A percentile compares a stretch with the other conserved stretches of the same genome.
Evolutionary conservation across 2,888 invertebrate species (phyloP).

Genomic region (Volucella inflata): DNA sequence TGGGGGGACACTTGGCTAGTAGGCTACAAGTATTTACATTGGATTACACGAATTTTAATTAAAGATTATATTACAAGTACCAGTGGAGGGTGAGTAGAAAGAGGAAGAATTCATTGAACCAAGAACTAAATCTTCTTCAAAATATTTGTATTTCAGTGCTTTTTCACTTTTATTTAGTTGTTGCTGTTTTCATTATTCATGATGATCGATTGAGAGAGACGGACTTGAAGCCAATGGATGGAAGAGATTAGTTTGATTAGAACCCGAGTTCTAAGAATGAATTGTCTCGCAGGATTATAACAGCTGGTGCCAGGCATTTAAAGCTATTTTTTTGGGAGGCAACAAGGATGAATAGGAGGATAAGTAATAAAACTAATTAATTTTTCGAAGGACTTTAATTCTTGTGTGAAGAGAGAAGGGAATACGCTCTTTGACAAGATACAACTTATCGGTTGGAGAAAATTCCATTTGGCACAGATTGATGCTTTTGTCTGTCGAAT

Average conservation of each 20-base stretch:
- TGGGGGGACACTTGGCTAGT: neutral
- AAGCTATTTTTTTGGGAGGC: neutral
- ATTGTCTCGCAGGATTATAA: constrained; percentile 4
- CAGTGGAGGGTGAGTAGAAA: neutral
- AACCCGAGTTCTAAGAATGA: neutral
- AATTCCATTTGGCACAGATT: neutral
- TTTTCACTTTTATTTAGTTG: neutral
- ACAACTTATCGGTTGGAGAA: neutral
- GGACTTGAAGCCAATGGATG: too few relatives aligned
- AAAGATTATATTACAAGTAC: neutral
- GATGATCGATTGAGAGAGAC: neutral
- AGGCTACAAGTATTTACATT: neutral
- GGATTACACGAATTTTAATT: constrained; percentile 23
- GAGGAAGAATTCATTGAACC: neutral
- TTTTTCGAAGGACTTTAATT: neutral
- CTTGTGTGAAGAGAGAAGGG: too few relatives aligned
- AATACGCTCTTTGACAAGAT: too few relatives aligned
- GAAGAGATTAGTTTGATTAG: constrained; percentile 6
- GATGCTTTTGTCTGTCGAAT: too few relatives aligned
- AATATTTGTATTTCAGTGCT: neutral
- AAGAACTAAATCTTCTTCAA: neutral
- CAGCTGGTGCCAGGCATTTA: neutral
- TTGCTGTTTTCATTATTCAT: constrained; percentile 1
- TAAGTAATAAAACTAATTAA: constrained; percentile 2
- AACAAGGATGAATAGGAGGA: neutral